These are phyloP conservation scores for Pantherophis guttatus DNA, from an alignment of 2,113 vertebrate species.

Conservation along the genomic window DNA sequence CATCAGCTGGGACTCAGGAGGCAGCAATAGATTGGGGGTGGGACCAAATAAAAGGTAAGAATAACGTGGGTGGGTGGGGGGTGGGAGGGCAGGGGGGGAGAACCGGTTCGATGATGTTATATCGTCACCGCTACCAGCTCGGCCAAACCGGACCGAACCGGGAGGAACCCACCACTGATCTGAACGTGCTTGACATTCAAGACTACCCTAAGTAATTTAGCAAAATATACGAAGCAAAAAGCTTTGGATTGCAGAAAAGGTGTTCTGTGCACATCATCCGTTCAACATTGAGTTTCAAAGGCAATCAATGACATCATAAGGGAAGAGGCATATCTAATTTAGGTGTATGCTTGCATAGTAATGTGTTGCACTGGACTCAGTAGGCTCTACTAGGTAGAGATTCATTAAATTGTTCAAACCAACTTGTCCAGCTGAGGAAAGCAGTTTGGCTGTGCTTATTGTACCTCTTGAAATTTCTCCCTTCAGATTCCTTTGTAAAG, in stretches of 20 bases:
- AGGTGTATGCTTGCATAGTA: neutral
- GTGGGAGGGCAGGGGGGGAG: too few relatives aligned
- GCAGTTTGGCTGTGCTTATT: neutral
- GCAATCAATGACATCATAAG: neutral
- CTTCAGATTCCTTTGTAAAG: conserved; percentile 4
- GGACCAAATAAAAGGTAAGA: too few relatives aligned
- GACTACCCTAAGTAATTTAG: neutral
- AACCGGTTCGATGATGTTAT: too few relatives aligned
- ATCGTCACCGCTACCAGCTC: too few relatives aligned
- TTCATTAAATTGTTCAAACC: neutral
- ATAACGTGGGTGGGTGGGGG: too few relatives aligned
- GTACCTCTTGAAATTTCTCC: neutral
- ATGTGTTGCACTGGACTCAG: neutral
- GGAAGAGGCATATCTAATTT: neutral
- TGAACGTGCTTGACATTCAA: neutral
- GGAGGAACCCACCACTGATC: too few relatives aligned
- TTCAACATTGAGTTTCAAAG: neutral
- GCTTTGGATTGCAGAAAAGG: neutral
- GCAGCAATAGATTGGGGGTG: too few relatives aligned
- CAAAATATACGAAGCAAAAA: neutral
- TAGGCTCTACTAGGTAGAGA: neutral
- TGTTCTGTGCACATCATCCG: neutral
- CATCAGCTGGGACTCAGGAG: too few relatives aligned
- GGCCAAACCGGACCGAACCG: too few relatives aligned
- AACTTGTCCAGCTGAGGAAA: conserved; percentile 10